A percentile compares a stretch with the other conserved stretches of the same genome.
Conservation (phyloP, 1,140 invertebrate genomes). For the Camponotus vicinus region DNA sequence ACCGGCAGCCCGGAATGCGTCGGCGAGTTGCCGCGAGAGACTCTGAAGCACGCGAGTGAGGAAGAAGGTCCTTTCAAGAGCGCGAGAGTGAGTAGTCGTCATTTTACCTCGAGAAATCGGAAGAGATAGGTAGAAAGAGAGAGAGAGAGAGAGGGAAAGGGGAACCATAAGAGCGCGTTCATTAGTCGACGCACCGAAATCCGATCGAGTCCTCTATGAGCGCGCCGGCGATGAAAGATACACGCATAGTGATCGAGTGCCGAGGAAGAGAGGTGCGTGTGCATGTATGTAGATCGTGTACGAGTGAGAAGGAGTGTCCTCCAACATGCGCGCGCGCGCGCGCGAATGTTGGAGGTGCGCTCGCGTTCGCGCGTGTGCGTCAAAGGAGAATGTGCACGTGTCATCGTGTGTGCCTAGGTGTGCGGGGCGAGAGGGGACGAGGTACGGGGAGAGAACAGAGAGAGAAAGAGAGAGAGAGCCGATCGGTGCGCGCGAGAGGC, state of each 20-base stretch:
- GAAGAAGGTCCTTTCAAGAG: conserved; percentile 22
- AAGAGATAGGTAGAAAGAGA: conserved; percentile 12
- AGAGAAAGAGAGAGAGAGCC: conserved; percentile 54
- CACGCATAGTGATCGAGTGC: conserved; percentile 2
- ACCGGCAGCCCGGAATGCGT: conserved; percentile 39
- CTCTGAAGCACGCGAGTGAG: conserved; percentile 54
- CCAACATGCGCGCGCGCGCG: conserved; percentile 35
- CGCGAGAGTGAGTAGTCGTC: conserved; percentile 70
- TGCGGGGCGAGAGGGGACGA: conserved; percentile 51
- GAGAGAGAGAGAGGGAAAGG: conserved; percentile 4
- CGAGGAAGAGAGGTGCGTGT: conserved; percentile 38
- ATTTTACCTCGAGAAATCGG: conserved; percentile 15
- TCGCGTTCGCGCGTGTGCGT: conserved; percentile 66
- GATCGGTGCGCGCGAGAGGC: conserved; percentile 64
- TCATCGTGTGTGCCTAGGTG: conserved; percentile 71
- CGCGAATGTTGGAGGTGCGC: not conserved
- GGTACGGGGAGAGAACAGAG: not conserved
- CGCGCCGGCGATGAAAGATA: conserved; percentile 38
- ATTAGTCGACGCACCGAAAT: conserved; percentile 21
- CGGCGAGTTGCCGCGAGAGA: conserved; percentile 19
- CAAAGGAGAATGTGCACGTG: conserved; percentile 74
- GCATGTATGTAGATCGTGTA: conserved; percentile 49
- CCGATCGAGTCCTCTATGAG: conserved; percentile 1
- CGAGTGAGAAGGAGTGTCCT: conserved; percentile 44
- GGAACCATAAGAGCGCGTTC: conserved; percentile 9